phyloP scores from a whole-genome alignment of 2,113 vertebrate species.

The Neotoma lepida region DNA sequence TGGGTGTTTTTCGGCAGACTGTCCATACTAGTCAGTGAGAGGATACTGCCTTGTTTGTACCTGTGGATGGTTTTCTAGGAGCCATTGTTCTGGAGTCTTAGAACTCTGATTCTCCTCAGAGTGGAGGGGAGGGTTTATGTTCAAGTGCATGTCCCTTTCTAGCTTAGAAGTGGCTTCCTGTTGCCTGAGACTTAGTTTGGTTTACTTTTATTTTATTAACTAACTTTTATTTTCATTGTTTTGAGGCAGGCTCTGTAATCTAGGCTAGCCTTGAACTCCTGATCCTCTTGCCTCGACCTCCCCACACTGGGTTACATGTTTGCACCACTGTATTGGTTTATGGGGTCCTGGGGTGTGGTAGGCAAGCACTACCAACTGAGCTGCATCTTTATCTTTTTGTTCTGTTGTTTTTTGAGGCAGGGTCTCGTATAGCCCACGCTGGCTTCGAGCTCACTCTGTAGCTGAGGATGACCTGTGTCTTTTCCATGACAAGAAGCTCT shows the following conservation, averaged over 20 bases:
- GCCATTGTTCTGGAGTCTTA: background rate
- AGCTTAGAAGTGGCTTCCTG: background rate
- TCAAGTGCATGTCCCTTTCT: background rate
- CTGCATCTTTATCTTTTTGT: background rate
- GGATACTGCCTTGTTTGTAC: background rate
- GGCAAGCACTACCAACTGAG: background rate
- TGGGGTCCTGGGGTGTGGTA: background rate
- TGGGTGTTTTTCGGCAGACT: background rate
- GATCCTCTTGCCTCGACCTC: background rate
- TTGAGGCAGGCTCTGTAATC: background rate
- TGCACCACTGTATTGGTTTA: background rate
- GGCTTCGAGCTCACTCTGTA: background rate
- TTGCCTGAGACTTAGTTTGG: background rate
- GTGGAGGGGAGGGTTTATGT: background rate
- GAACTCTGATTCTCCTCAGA: background rate
- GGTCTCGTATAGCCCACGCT: background rate
- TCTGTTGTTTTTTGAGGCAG: background rate
- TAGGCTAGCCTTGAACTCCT: background rate
- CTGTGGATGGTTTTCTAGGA: background rate
- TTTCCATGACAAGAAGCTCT: background rate
- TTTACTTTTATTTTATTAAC: background rate
- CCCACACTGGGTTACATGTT: background rate
- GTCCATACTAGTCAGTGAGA: background rate
- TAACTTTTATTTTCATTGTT: background rate
- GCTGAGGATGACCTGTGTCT: background rate